Conservation (phyloP, 2,888 invertebrate species). For the Quadriops clusia region DNA sequence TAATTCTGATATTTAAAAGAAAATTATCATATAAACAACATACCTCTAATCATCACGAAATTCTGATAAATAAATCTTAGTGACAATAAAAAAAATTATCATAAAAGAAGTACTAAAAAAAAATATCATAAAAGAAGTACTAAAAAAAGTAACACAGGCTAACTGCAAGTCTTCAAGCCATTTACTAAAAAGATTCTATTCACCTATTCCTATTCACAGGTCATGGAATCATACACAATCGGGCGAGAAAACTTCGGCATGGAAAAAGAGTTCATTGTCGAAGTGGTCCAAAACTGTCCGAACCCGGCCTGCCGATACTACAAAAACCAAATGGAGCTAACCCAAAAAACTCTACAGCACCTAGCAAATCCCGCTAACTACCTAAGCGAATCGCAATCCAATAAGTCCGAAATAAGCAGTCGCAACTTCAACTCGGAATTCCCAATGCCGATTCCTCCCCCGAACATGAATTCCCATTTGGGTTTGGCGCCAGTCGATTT, state of each 20-base stretch:
- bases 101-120: too few relatives aligned
- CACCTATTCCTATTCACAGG: slow-evolving; percentile 32
- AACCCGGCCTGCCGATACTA: slow-evolving; percentile 80
- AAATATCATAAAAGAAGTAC: too few relatives aligned
- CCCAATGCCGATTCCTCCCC: slow-evolving; percentile 29
- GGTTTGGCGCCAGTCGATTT: slow-evolving; percentile 32
- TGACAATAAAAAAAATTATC: too few relatives aligned
- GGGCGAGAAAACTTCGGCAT: slow-evolving; percentile 73
- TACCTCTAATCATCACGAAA: too few relatives aligned
- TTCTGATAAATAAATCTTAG: too few relatives aligned
- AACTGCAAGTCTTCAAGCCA: too few relatives aligned
- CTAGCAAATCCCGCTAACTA: slow-evolving; percentile 42
- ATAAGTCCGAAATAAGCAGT: slow-evolving; percentile 28
- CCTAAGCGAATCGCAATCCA: slow-evolving; percentile 31
- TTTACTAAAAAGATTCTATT: slow-evolving; percentile 2
- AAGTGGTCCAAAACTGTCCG: slow-evolving; percentile 80
- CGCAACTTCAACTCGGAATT: slow-evolving; percentile 28
- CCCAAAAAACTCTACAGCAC: slow-evolving; percentile 61
- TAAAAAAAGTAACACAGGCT: too few relatives aligned
- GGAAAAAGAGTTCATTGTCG: slow-evolving; percentile 82
- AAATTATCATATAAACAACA: too few relatives aligned
- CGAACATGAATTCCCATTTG: slow-evolving; percentile 26
- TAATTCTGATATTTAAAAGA: too few relatives aligned
- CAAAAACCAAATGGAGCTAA: slow-evolving; percentile 67
- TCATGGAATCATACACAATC: slow-evolving; percentile 77